phyloP scores from a whole-genome alignment of 2,797 vertebrate genomes.

The Botia almorhae region DNA sequence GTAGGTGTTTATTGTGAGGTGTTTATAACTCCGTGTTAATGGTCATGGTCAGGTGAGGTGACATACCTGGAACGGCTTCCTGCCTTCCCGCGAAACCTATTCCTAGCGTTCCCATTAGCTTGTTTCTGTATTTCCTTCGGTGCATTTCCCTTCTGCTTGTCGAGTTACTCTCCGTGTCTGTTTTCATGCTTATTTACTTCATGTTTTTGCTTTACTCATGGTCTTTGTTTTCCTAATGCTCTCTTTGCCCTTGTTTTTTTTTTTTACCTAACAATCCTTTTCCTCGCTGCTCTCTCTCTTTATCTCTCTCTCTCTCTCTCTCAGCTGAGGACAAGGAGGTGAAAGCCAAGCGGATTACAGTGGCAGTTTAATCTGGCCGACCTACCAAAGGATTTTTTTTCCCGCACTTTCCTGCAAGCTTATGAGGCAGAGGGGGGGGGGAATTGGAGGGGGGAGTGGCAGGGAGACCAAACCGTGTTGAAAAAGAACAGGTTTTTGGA shows the following conservation, averaged over 20 bases:
- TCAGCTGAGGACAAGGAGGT: constrained; percentile 79
- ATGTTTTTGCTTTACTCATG: constrained; percentile 7
- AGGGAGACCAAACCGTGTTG: neutral
- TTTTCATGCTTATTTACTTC: constrained; percentile 9
- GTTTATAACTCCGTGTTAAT: constrained; percentile 32
- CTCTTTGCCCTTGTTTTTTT: constrained; percentile 10
- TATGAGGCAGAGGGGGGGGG: constrained; percentile 63
- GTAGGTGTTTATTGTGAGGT: constrained; percentile 22
- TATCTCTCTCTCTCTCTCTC: constrained; percentile 16
- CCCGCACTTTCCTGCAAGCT: constrained; percentile 73
- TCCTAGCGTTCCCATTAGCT: constrained; percentile 61
- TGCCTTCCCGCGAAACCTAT: constrained; percentile 1
- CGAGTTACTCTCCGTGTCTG: neutral
- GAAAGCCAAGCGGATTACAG: constrained; percentile 85
- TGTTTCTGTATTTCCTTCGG: constrained; percentile 52
- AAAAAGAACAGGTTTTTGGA: constrained; percentile 27
- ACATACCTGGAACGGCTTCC: neutral
- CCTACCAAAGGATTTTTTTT: constrained; percentile 83
- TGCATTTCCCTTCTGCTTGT: neutral
- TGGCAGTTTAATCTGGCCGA: constrained; percentile 83
- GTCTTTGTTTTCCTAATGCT: constrained; percentile 33
- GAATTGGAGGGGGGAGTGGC: neutral
- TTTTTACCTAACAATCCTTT: constrained; percentile 42
- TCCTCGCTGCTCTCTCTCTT: constrained; percentile 58
- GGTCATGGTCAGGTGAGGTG: constrained; percentile 25